Evolutionary conservation across 92 coral and sea anemone species (phyloP).

Genomic region (Blastomussa wellsi): DNA sequence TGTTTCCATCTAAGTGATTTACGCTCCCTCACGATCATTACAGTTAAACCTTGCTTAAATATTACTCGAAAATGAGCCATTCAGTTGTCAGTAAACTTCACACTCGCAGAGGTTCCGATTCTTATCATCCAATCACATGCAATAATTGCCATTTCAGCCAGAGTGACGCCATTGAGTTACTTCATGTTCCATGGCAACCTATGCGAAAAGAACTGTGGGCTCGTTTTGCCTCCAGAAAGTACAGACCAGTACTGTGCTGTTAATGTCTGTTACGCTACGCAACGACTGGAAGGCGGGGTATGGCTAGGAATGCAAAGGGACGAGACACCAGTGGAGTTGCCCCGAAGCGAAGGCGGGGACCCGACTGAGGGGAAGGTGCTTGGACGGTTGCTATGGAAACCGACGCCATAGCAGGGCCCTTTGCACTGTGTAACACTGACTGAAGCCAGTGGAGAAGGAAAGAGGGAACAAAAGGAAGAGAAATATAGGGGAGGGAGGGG

Average conservation of each 20-base stretch:
- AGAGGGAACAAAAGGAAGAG: no score
- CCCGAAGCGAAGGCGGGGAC: no score
- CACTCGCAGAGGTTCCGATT: background rate
- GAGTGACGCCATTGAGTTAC: background rate
- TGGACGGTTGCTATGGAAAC: no score
- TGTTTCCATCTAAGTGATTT: background rate
- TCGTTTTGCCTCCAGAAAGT: background rate
- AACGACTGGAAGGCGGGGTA: no score
- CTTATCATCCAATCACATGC: background rate
- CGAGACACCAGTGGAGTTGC: no score
- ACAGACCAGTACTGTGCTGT: background rate
- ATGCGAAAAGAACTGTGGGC: background rate
- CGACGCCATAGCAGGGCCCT: no score
- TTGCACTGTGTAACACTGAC: no score
- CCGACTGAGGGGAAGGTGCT: no score
- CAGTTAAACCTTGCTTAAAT: background rate
- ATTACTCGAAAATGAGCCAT: background rate
- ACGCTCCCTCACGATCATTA: background rate
- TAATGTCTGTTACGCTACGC: no score
- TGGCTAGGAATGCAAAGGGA: no score
- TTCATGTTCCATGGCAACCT: background rate
- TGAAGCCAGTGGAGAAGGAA: no score
- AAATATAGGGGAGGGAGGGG: no score
- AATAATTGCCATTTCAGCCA: background rate
- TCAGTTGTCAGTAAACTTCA: background rate